Evolutionary conservation across 2,113 vertebrate genomes (phyloP).

Genomic region (Psophia crepitans): DNA sequence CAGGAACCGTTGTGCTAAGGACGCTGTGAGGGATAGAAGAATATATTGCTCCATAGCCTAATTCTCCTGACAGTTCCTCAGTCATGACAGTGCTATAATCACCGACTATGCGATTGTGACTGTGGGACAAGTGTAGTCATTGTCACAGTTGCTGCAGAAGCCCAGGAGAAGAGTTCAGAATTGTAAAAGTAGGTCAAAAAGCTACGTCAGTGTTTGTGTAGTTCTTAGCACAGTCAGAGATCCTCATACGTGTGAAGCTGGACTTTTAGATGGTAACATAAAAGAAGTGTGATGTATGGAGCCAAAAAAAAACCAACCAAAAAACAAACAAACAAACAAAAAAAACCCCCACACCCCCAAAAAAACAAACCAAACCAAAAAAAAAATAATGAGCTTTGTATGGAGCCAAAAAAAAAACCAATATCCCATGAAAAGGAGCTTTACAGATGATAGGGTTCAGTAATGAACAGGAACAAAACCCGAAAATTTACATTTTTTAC

Average conservation of each 20-base stretch:
- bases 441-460: not conserved
- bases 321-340: no score
- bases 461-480: not conserved
- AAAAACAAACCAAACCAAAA: no score
- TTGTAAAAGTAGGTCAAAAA: not conserved
- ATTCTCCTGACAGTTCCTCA: not conserved
- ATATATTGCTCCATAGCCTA: not conserved
- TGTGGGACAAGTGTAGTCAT: not conserved
- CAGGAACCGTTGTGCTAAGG: fast-evolving
- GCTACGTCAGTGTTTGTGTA: fast-evolving
- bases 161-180: not conserved
- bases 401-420: not conserved
- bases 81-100: not conserved
- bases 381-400: no score
- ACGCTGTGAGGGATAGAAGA: no score
- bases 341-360: no score
- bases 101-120: fast-evolving
- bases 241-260: not conserved
- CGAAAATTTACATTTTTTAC: not conserved
- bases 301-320: not conserved
- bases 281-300: not conserved
- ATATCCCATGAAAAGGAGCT: not conserved
- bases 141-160: not conserved
- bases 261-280: not conserved
- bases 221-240: not conserved